These are phyloP conservation scores for Sylvilagus floridanus DNA, from an alignment of 2,797 vertebrate species.

Conservation along the genomic window DNA sequence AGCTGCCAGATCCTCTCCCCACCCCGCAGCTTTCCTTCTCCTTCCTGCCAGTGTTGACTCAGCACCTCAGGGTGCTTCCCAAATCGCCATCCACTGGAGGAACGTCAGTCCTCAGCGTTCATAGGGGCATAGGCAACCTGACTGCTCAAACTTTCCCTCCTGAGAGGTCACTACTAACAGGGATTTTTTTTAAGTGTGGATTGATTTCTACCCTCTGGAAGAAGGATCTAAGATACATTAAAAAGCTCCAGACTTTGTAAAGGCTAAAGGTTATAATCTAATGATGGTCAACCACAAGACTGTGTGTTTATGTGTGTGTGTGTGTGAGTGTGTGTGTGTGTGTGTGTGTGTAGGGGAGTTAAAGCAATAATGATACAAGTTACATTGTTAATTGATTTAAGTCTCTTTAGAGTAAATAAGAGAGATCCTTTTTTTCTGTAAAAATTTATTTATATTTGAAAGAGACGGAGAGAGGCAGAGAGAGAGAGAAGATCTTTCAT, in stretches of 20 bases:
- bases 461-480: too few species aligned
- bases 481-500: too few species aligned
- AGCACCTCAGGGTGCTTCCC: neutral
- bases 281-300: neutral
- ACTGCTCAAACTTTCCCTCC: neutral
- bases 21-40: neutral
- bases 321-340: too few species aligned
- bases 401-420: neutral
- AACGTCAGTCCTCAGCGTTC: neutral
- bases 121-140: neutral
- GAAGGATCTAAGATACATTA: neutral
- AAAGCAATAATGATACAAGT: neutral
- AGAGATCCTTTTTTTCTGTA: too few species aligned
- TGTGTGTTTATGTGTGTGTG: neutral
- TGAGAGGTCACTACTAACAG: neutral
- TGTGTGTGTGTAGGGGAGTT: neutral
- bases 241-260: neutral
- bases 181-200: neutral
- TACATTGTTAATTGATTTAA: neutral
- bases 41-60: neutral
- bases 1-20: neutral
- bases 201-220: conserved; percentile 23
- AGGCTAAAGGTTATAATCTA: neutral
- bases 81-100: neutral
- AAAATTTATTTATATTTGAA: too few species aligned